Conservation (phyloP, 2,113 vertebrate genomes). For the Brienomyrus longianalis region DNA sequence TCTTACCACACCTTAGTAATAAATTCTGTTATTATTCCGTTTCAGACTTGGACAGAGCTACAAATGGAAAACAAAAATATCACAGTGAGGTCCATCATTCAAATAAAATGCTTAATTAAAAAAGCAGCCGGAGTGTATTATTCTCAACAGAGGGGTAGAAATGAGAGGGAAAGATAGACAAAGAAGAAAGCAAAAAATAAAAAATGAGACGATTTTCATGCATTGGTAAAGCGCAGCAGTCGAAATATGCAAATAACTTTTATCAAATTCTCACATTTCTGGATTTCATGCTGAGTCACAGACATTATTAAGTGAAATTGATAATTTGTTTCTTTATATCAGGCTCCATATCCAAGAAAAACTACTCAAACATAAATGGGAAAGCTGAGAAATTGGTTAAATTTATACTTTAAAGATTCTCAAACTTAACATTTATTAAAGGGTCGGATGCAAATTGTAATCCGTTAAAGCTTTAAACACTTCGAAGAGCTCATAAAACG, state of each 20-base stretch:
- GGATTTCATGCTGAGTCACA: background rate
- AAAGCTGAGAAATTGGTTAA: background rate
- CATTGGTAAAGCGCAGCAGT: background rate
- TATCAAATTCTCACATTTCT: background rate
- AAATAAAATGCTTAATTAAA: background rate
- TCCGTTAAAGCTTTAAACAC: background rate
- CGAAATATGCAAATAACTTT: slow-evolving; percentile 4
- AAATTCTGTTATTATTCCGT: background rate
- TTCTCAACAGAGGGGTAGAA: background rate
- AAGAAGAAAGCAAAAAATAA: background rate
- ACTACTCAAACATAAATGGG: background rate
- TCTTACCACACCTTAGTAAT: background rate
- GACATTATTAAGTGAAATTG: background rate
- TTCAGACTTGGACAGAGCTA: background rate
- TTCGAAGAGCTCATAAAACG: background rate
- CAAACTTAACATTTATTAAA: background rate
- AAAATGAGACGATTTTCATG: background rate
- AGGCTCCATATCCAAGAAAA: background rate
- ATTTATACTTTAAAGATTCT: background rate
- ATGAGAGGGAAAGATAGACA: background rate
- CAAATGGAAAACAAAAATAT: background rate
- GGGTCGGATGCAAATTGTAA: background rate
- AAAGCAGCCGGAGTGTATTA: background rate
- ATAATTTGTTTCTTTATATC: background rate
- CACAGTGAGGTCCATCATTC: background rate